Percentiles rank a stretch among this genome's conserved stretches.
Conservation (phyloP, 2,888 invertebrate genomes). For the Neria commutata region DNA sequence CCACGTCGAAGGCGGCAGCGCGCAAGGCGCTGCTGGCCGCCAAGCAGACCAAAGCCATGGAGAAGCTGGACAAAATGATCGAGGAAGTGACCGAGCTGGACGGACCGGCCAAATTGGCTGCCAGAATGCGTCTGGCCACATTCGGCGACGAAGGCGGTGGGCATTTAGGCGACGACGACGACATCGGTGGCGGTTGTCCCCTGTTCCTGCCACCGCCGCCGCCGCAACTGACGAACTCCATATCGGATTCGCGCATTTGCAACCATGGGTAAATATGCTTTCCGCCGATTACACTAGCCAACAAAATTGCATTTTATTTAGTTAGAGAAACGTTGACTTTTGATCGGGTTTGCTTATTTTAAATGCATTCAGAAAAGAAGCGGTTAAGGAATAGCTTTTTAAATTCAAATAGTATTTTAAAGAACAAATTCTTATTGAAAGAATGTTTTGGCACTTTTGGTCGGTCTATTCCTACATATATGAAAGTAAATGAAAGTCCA, state of each 20-base stretch:
- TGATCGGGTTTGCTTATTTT: too few species aligned
- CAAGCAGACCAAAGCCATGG: constrained; percentile 60
- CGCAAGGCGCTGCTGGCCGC: constrained; percentile 57
- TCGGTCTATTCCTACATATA: too few species aligned
- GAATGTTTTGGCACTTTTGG: too few species aligned
- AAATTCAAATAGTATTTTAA: too few species aligned
- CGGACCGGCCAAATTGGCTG: constrained; percentile 50
- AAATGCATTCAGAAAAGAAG: too few species aligned
- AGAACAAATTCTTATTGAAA: too few species aligned
- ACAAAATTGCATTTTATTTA: too few species aligned
- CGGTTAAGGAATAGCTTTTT: too few species aligned
- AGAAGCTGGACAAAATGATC: constrained; percentile 62
- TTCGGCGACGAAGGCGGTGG: constrained; percentile 41
- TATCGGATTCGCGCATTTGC: constrained; percentile 58
- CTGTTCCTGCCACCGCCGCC: constrained; percentile 51
- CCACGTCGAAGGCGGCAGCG: constrained; percentile 54
- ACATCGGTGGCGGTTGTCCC: constrained; percentile 49
- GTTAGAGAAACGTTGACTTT: too few species aligned
- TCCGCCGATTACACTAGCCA: too few species aligned
- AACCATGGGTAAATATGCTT: constrained; percentile 51
- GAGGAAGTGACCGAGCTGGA: constrained; percentile 60
- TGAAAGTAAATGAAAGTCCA: too few species aligned
- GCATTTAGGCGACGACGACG: constrained; percentile 17
- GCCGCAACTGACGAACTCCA: constrained; percentile 52
- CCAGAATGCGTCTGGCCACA: constrained; percentile 43